These are phyloP conservation scores for Palythoa caribaeorum DNA, from an alignment of 92 coral and sea anemone genomes.

Conservation along the genomic window DNA sequence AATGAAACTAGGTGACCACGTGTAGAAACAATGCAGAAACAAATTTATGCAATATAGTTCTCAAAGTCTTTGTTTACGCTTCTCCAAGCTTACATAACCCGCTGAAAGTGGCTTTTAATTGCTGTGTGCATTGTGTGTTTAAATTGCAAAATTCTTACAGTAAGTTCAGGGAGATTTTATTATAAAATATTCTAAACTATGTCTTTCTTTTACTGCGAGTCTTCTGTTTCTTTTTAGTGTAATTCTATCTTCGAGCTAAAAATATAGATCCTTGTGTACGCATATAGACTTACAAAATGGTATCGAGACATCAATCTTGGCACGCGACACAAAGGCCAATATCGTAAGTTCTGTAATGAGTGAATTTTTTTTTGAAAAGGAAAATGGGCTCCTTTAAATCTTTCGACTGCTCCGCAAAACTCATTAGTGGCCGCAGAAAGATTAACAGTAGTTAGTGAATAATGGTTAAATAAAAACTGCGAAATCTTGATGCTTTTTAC, in stretches of 20 bases:
- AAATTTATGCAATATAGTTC: constrained; percentile 25
- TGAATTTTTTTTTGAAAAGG: neutral
- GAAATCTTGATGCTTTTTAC: neutral
- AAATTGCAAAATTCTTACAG: no score
- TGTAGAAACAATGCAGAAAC: constrained; percentile 14
- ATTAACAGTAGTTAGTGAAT: neutral
- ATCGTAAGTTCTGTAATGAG: neutral
- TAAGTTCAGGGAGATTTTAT: no score
- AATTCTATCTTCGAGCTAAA: neutral
- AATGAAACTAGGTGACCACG: neutral
- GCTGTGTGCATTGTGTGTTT: neutral
- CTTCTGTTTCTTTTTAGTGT: neutral
- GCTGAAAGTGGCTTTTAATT: neutral
- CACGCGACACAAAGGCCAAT: neutral
- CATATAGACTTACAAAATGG: no score
- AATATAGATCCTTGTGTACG: neutral
- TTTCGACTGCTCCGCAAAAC: neutral
- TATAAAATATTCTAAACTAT: no score
- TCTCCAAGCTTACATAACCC: neutral
- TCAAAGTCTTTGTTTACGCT: neutral
- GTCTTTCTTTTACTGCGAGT: no score
- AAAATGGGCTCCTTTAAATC: neutral
- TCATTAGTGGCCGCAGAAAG: neutral
- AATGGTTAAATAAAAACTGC: neutral
- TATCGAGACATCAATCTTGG: neutral